These are phyloP conservation scores for Halictus rubicundus DNA, from an alignment of 1,140 invertebrate genomes.

Conservation along the genomic window DNA sequence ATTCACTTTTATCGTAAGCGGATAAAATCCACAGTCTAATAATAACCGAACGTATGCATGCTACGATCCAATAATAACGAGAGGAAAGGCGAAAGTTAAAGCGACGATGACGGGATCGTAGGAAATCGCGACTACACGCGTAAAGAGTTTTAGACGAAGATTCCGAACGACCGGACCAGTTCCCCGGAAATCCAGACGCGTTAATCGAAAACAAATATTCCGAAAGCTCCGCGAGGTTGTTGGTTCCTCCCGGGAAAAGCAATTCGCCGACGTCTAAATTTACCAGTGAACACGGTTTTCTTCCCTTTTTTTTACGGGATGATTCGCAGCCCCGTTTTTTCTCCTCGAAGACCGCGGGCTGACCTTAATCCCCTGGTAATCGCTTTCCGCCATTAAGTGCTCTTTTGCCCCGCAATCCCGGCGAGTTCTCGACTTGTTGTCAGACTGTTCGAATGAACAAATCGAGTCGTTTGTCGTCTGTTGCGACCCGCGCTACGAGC, in stretches of 20 bases:
- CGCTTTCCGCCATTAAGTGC: slow-evolving; percentile 4
- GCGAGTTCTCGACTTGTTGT: not conserved
- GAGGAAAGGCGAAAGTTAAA: too few species aligned
- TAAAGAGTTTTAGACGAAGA: too few species aligned
- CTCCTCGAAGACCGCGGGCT: not conserved
- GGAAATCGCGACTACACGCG: too few species aligned
- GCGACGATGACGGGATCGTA: too few species aligned
- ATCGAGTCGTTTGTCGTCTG: not conserved
- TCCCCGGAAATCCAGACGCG: too few species aligned
- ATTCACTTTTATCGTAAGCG: too few species aligned
- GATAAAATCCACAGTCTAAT: too few species aligned
- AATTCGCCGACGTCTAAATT: slow-evolving; percentile 6
- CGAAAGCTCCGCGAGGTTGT: not conserved
- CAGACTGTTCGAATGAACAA: slow-evolving; percentile 1
- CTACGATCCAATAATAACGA: too few species aligned
- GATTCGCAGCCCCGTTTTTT: not conserved
- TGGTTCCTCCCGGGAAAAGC: not conserved
- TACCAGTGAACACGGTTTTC: not conserved
- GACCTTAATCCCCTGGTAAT: slow-evolving; percentile 16
- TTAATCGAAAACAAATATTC: too few species aligned
- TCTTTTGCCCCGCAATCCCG: not conserved
- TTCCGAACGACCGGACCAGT: too few species aligned
- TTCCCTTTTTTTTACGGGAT: not conserved
- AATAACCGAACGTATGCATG: too few species aligned
- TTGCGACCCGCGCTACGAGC: too few species aligned